These are phyloP conservation scores for Spea hammondii DNA, from an alignment of 2,797 vertebrate species.

Conservation along the genomic window DNA sequence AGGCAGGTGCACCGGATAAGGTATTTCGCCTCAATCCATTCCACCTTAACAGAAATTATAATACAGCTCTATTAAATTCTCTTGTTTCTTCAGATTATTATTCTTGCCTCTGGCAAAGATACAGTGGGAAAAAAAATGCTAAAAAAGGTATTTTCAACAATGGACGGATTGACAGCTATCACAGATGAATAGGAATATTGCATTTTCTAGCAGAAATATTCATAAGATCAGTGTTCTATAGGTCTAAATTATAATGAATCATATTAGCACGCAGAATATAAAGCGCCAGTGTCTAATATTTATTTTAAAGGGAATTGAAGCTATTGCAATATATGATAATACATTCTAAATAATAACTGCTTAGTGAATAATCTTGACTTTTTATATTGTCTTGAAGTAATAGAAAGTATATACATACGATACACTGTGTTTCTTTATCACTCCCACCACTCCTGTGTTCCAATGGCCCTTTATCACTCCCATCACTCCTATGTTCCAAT, in stretches of 20 bases:
- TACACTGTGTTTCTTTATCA: too few species aligned
- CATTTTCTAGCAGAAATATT: not conserved
- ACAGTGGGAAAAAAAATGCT: not conserved
- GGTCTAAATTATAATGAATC: slow-evolving; percentile 21
- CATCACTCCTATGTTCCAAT: too few species aligned
- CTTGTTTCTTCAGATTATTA: not conserved
- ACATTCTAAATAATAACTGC: not conserved
- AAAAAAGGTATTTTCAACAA: not conserved
- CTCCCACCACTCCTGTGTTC: too few species aligned
- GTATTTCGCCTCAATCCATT: not conserved
- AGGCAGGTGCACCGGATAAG: not conserved
- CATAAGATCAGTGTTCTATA: not conserved
- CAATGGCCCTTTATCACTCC: too few species aligned
- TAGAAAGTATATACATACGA: too few species aligned
- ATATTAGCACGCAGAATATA: slow-evolving; percentile 17
- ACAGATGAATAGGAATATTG: not conserved
- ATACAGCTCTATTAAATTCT: not conserved
- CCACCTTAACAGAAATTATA: not conserved
- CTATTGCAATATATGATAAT: slow-evolving; percentile 1
- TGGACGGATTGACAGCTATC: slow-evolving; percentile 11
- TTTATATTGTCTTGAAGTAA: too few species aligned
- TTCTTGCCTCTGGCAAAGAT: not conserved
- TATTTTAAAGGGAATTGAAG: too few species aligned
- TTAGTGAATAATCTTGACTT: not conserved
- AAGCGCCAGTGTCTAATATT: too few species aligned